Conservation (phyloP, 2,113 vertebrate species). For the Hemiprocne comata region DNA sequence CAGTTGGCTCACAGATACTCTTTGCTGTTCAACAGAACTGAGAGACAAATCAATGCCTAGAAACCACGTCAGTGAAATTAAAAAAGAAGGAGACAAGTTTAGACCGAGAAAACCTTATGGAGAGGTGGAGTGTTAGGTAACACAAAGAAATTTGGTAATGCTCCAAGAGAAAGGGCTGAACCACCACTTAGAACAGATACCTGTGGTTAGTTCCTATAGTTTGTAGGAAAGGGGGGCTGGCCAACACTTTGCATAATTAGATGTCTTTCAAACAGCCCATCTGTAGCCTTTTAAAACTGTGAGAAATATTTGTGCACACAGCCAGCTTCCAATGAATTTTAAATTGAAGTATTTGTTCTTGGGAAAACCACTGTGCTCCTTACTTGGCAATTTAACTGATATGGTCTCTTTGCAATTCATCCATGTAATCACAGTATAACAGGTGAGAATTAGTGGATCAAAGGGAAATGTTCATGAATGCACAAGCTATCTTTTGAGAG, state of each 20-base stretch:
- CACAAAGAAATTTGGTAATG: background rate
- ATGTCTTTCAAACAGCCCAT: slow-evolving; percentile 6
- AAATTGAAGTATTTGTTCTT: slow-evolving; percentile 44
- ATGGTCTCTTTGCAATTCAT: slow-evolving; percentile 38
- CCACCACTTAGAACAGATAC: background rate
- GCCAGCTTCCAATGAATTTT: slow-evolving; percentile 14
- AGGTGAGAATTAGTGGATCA: slow-evolving; percentile 60
- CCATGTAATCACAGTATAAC: slow-evolving; percentile 57
- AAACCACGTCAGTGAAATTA: background rate
- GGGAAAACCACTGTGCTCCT: background rate
- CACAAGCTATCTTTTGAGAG: slow-evolving; percentile 3
- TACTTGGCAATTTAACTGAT: slow-evolving; percentile 51
- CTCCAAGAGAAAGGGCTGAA: background rate
- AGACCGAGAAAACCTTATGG: background rate
- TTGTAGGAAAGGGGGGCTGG: background rate
- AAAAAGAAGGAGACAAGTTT: background rate
- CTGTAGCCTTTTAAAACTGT: slow-evolving; percentile 41
- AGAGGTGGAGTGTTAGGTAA: background rate
- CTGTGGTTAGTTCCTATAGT: background rate
- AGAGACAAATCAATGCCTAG: background rate
- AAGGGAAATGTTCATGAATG: slow-evolving; percentile 33
- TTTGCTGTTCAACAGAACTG: background rate
- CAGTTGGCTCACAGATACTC: background rate
- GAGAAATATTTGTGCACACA: slow-evolving; percentile 9
- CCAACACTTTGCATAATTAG: background rate